Evolutionary conservation across 1,140 invertebrate species (phyloP).

Genomic region (Marisa cornuarietis): DNA sequence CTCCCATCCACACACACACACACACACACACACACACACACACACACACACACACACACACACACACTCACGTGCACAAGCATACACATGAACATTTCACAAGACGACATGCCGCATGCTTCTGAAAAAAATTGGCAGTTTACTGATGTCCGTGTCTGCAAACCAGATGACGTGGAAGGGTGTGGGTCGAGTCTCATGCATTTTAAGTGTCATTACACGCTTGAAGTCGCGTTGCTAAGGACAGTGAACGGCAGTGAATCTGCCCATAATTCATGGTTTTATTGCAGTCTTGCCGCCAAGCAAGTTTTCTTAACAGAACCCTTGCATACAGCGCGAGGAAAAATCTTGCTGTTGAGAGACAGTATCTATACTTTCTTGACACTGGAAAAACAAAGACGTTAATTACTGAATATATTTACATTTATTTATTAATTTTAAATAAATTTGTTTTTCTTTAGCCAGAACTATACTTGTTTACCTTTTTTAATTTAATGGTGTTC

Average conservation of each 20-base stretch:
- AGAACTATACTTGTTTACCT: too few species aligned
- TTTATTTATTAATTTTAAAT: too few species aligned
- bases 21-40: too few species aligned
- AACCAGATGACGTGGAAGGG: not conserved
- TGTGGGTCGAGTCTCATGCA: not conserved
- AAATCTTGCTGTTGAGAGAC: too few species aligned
- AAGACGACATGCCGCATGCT: too few species aligned
- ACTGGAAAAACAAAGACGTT: too few species aligned
- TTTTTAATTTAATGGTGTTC: too few species aligned
- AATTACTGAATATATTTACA: too few species aligned
- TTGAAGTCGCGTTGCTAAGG: not conserved
- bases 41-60: constrained; percentile 10
- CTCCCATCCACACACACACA: too few species aligned
- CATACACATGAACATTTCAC: not conserved
- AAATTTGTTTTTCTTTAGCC: too few species aligned
- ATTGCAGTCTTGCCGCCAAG: not conserved
- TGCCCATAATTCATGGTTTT: not conserved
- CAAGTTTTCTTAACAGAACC: not conserved
- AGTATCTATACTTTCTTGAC: too few species aligned
- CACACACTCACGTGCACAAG: not conserved
- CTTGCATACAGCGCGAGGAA: not conserved
- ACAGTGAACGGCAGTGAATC: not conserved
- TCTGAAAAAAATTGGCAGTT: not conserved
- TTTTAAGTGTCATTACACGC: not conserved
- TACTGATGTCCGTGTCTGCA: not conserved